Evolutionary conservation across 2,113 vertebrate species (phyloP), one percentile per base, ranked within the genome.

Genomic region (Falcunculus frontatus): DNA sequence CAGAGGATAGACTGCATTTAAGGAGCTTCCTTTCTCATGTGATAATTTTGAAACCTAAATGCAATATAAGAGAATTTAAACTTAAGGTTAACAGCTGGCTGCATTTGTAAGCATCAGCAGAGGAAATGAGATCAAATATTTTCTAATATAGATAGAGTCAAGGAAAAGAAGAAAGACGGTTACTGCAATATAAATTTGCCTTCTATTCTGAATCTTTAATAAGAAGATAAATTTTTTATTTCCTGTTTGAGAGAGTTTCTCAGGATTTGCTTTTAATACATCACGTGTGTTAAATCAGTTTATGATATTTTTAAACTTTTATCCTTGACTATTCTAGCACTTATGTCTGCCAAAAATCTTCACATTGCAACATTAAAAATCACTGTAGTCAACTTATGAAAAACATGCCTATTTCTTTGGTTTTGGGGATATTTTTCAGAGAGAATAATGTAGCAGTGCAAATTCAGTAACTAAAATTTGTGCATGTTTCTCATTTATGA

Each of bases 41-140:
- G 88, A 44, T 78, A 70, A 83, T 77, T 84, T 79, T 77, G 39
- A 95, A 96, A 90, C 10, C 47, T 78, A 63, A 89, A 87, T 42
- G 33, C 37, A 94, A 42, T 32, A 52, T 60, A 73, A 59, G 20
- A 84, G 78, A 97, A 91, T 96, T 94, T 92, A 90, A 69, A 93
- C 30, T 68, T 72, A 75, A 86, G 68, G 46, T 92, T 95, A 96
- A 95, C n/a, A 97, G 33, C 59, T 84, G 76, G 60, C 27, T 84
- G 57, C 12, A 30, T 89, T 84, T 81, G 20, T 56, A 67, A 32
- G 56, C 41, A 60, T 90, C 55, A 90, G 41, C 42, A 74, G 76
- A 92, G 95, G 67, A 93, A 57, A 77, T 35, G 8, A 75, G 55
- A 81, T 64, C 17, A 93, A 85, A 57, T 18, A 77, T 89, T 93